phyloP scores from a whole-genome alignment of 2,888 invertebrate genomes.

The Epsilonema sp. region DNA sequence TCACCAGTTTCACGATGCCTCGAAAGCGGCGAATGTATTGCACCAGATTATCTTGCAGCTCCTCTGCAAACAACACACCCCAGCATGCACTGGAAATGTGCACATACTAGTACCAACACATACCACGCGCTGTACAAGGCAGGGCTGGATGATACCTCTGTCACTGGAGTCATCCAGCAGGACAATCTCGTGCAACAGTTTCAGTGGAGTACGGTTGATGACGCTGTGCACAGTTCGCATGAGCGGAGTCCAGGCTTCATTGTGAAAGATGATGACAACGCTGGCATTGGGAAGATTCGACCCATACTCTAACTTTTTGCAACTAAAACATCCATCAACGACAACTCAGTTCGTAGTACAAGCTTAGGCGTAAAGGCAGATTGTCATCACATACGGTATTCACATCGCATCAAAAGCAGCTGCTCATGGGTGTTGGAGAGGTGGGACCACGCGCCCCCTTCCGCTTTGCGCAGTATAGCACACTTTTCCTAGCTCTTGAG shows the following conservation, averaged over 20 bases:
- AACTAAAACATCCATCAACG: constrained; percentile 35
- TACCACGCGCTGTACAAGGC: too few relatives aligned
- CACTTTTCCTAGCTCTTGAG: too few relatives aligned
- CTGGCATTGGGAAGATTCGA: constrained; percentile 47
- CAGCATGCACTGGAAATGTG: too few relatives aligned
- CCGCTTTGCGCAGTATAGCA: too few relatives aligned
- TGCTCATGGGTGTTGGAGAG: too few relatives aligned
- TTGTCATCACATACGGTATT: too few relatives aligned
- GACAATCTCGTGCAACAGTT: constrained; percentile 66
- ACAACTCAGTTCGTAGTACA: too few relatives aligned
- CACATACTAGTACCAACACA: constrained; percentile 3
- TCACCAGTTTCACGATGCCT: constrained; percentile 46
- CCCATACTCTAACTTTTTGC: constrained; percentile 43
- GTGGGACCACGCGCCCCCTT: too few relatives aligned
- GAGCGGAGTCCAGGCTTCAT: constrained; percentile 68
- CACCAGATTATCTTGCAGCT: constrained; percentile 52
- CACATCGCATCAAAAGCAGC: too few relatives aligned
- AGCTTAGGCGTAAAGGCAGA: too few relatives aligned
- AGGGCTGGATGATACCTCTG: constrained; percentile 41
- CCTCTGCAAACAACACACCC: constrained; percentile 40
- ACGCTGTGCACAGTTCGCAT: constrained; percentile 70
- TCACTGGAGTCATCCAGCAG: constrained; percentile 83
- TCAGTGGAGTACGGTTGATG: constrained; percentile 49
- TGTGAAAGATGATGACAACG: constrained; percentile 54
- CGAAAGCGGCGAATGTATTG: constrained; percentile 46